Conservation (phyloP, 1,140 invertebrate genomes). For the Tetramorium alpestre region DNA sequence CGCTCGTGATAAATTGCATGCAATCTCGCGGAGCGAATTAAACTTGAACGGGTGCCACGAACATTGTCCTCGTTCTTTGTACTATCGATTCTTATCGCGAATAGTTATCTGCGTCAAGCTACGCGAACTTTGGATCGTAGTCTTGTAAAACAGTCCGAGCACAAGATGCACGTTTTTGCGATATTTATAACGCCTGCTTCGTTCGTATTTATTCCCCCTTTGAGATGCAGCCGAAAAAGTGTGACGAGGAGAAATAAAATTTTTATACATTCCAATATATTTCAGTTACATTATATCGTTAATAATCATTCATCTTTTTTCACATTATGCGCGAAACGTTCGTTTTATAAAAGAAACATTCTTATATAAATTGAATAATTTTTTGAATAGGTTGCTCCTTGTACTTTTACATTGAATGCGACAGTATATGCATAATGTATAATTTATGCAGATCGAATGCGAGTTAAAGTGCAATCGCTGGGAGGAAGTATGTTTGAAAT, state of each 20-base stretch:
- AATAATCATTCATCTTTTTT: background rate
- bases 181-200: background rate
- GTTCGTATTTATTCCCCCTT: background rate
- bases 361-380: background rate
- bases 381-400: background rate
- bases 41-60: background rate
- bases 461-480: background rate
- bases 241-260: background rate
- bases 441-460: background rate
- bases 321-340: background rate
- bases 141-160: background rate
- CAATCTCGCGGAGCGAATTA: background rate
- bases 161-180: background rate
- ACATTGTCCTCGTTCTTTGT: slow-evolving; percentile 14
- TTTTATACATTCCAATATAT: background rate
- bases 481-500: background rate
- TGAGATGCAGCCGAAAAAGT: background rate
- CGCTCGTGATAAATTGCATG: background rate
- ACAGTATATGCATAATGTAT: background rate
- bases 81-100: slow-evolving; percentile 4
- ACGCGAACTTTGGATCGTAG: slow-evolving; percentile 33
- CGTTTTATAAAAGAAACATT: background rate
- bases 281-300: background rate
- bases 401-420: background rate
- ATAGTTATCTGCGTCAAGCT: slow-evolving; percentile 28